Base-by-base conservation (phyloP, 2,888 invertebrate species). In the Eustalomyia histrio region DNA sequence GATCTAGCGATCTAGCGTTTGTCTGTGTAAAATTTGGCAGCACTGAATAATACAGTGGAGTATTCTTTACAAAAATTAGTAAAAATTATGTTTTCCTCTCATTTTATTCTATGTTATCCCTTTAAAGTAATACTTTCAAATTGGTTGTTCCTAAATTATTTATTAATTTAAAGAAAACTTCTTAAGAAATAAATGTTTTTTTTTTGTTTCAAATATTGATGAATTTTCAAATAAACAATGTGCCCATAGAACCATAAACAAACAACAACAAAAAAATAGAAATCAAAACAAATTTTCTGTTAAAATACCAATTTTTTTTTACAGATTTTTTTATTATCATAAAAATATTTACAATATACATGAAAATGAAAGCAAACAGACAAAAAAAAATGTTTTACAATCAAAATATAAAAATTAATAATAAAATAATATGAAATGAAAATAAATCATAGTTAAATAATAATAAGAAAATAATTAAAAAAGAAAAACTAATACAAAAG, bases 401-500 rank as follows among this genome's bases (percentile, higher is more conserved):
- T 81, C 75, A 78, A 72, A 61, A 78, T 39, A 75, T 64, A 55
- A 71, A 69, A 75, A 72, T 6, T 75, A 55, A 29, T 53, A 50
- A 64, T 7, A 52, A 65, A 55, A 58, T 53, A 57, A 53, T 64
- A 71, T 61, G 79, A 52, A 29, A 61, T 64, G 57, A 68, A 63
- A 76, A 74, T 64, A 71, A 73, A 75, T 57, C 58, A 80, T 81
- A 79, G 68, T 60, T 79, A 76, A 79, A 69, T 78, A 57, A 80
- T 83, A 72, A 80, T 39, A 74, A 63, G 35, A 43, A 39, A 47
- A 65, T 47, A 81, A 71, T 78, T 79, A 74, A 80, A 81, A 71
- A 76, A 87, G 87, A 86, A 85, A 87, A 55, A 58, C 43, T 53
- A 64, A 71, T 67, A 24, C 67, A 61, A 75, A 72, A 76, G 85